phyloP scores from a whole-genome alignment of 2,888 invertebrate genomes.

The Spodoptera littoralis region DNA sequence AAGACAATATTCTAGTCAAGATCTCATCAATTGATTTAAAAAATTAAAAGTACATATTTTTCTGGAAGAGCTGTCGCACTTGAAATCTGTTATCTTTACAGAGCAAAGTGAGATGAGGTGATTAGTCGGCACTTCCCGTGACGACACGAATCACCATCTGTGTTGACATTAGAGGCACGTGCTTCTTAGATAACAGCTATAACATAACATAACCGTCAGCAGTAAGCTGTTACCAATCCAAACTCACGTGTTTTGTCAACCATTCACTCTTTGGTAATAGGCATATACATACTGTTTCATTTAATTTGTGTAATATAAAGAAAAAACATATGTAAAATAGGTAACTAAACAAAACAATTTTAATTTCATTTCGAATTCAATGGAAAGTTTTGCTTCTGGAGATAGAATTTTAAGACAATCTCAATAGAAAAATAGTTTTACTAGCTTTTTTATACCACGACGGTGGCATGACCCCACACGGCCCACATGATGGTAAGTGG shows the following conservation, averaged over 20 bases:
- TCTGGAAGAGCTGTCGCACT: neutral
- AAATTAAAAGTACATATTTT: neutral
- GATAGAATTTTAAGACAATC: too few species aligned
- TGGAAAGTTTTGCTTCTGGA: too few species aligned
- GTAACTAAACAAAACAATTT: too few species aligned
- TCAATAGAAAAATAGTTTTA: too few species aligned
- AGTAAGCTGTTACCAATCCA: constrained; percentile 36
- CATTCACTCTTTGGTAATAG: constrained; percentile 11
- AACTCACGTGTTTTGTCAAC: constrained; percentile 28
- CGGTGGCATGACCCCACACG: too few species aligned
- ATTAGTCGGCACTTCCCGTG: constrained; percentile 62
- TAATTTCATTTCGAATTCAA: too few species aligned
- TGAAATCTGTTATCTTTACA: constrained; percentile 8
- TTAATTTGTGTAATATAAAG: too few species aligned
- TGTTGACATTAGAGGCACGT: constrained; percentile 77
- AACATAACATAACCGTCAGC: constrained; percentile 45
- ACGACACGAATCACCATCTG: constrained; percentile 65
- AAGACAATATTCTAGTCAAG: too few species aligned
- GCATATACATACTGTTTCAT: neutral
- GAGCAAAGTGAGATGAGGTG: constrained; percentile 15
- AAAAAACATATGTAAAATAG: too few species aligned
- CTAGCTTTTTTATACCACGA: too few species aligned
- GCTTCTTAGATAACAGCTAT: constrained; percentile 68
- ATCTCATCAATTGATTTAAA: too few species aligned
- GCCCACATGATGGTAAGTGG: too few species aligned